Evolutionary conservation across 2,797 vertebrate species (phyloP).

Genomic region (Anguilla pacifica): DNA sequence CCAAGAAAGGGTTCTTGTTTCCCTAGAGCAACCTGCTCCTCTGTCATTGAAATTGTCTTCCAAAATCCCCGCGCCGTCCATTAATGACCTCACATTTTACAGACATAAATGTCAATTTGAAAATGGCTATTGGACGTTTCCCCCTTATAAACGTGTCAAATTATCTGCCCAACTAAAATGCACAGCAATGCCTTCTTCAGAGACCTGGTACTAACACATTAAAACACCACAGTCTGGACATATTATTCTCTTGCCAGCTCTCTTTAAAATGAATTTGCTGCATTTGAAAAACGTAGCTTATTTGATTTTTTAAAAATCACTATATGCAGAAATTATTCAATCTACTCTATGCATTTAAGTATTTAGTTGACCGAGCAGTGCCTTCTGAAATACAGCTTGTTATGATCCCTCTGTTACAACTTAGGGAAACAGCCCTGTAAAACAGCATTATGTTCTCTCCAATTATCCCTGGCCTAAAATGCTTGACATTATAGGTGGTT

Average conservation of each 20-base stretch:
- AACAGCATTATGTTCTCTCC: background rate
- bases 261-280: constrained; percentile 23
- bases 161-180: constrained; percentile 56
- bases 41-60: constrained; percentile 45
- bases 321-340: constrained; percentile 63
- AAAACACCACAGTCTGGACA: constrained; percentile 67
- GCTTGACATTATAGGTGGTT: no score
- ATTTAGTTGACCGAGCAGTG: constrained; percentile 72
- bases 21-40: constrained; percentile 52
- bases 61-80: constrained; percentile 33
- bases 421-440: constrained; percentile 21
- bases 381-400: constrained; percentile 70
- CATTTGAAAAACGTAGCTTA: constrained; percentile 57
- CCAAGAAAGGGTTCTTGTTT: constrained; percentile 55
- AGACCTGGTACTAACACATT: constrained; percentile 34
- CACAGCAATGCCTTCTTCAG: constrained; percentile 61
- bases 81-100: constrained; percentile 50
- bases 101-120: constrained; percentile 51
- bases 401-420: constrained; percentile 53
- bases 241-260: constrained; percentile 66
- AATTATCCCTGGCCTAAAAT: background rate
- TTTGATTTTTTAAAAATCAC: constrained; percentile 67
- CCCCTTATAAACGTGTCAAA: constrained; percentile 44
- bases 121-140: constrained; percentile 43
- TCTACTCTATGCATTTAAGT: constrained; percentile 69